Evolutionary conservation across 2,113 vertebrate species (phyloP).

Genomic region (Clinocottus analis): DNA sequence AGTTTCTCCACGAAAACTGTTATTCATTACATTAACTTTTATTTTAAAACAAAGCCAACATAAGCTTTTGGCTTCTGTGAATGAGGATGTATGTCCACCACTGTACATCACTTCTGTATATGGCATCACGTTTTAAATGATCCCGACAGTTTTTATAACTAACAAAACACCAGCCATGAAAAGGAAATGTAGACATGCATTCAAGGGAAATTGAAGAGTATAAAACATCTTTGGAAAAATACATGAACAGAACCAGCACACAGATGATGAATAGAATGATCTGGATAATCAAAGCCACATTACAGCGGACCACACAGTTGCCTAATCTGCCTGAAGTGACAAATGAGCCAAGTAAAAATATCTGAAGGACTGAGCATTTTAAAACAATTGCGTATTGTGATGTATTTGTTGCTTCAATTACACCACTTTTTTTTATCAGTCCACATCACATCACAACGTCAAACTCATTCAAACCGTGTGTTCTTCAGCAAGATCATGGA

Average conservation of each 20-base stretch:
- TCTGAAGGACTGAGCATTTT: slow-evolving; percentile 7
- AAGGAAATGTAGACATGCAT: background rate
- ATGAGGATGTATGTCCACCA: background rate
- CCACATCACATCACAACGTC: slow-evolving; percentile 8
- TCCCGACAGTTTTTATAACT: background rate
- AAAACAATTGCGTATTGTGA: slow-evolving; percentile 24
- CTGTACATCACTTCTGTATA: background rate
- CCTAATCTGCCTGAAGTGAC: slow-evolving; percentile 33
- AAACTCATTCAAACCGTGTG: slow-evolving; percentile 20
- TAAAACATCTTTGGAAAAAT: background rate
- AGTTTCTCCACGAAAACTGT: background rate
- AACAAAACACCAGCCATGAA: background rate
- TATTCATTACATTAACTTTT: background rate
- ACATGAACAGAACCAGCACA: background rate
- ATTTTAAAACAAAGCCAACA: background rate
- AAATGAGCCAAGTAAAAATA: slow-evolving; percentile 25
- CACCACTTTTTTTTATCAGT: background rate
- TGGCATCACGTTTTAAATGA: background rate
- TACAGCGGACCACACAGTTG: slow-evolving; percentile 17
- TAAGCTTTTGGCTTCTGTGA: background rate
- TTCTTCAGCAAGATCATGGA: background rate
- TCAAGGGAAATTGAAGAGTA: background rate
- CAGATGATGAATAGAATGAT: background rate
- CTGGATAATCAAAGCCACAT: slow-evolving; percentile 32
- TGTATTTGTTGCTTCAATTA: slow-evolving; percentile 5